Base-by-base conservation (phyloP, 2,888 invertebrate genomes). In the Sipha maydis region DNA sequence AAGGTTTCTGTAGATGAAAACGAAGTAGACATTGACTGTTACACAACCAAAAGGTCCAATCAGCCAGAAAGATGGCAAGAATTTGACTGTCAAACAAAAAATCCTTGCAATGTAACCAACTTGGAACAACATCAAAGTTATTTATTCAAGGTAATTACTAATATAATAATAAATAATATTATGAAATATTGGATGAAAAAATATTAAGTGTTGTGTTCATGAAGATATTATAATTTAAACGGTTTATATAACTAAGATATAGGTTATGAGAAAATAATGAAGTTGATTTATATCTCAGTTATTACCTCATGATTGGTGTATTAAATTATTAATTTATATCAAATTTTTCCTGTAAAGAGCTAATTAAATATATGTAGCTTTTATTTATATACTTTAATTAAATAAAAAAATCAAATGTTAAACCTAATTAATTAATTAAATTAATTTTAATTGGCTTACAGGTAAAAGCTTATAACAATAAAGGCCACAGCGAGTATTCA, bases 51-150 rank as follows among this genome's bases (percentile, higher is more conserved):
- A 38, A 90, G 90, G 77, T 86, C 89, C 0, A 76, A 90, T 90
- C 86, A 90, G n/a, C 92, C 93, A 0, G 92, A 92, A 2, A 96
- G 95, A 90, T 96, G 96, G 96, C 94, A 94, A 91, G 97, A 97
- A 92, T 95, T 96, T 89, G 97, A 97, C 92, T 98, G 98, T 91
- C 95, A 96, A 89, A 94, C 95, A 67, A 94, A 95, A 90, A 96
- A 97, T 91, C 97, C 97, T 0, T 98, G 98, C 92, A 97, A 97
- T 91, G 96, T 98, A 3, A 95, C 96, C 1, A 94, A 95, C 89
- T 93, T 98, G 84, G 96, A 97, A 85, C 97, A 97, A 91, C 96
- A 97, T 92, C 96, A 96, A 91, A 94, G 94, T 48, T 98, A 97
- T 92, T 94, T 95, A 0, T 97, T 98, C 92, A 97, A 96, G 94